Evolutionary conservation across 53 echinoderm and acorn worm genomes (phyloP), one percentile per base, ranked within the genome.

Genomic region (Zoroaster sp.): DNA sequence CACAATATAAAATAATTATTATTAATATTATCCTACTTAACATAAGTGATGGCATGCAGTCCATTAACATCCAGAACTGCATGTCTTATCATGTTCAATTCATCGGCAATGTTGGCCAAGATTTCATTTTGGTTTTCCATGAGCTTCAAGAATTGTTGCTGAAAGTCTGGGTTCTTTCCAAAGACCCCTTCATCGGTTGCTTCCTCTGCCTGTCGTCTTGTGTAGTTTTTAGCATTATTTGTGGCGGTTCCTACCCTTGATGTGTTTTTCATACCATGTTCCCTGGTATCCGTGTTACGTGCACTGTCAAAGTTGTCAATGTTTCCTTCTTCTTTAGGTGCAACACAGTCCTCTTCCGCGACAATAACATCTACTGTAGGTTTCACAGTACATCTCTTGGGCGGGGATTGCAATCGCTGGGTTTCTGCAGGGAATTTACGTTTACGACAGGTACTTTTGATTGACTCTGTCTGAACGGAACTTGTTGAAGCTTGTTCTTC

Each of bases 61-160:
- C 85, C 85, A 36, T 85, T 70, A 15, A 69, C 69, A 49, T 85
- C 85, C 3, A 85, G 49, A 20, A 85, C 70, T 0, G 85, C 85
- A 11, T 85, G 85, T 69, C 69, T 45, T 69, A 85, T 85, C 52
- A 85, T 5, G 85, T 71, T 85, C 49, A 85, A 46, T 35, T 85
- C 85, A 39, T 85, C 85, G 5, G 69, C 85, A 40, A 85, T 85
- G 28, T 40, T 85, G 85, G 70, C 37, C 71, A 85, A 51, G 49
- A 85, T 85, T 25, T 71, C 69, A 35, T 85, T 85, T 47, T 85
- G 85, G 49, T 85, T 85, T 20, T 85, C 85, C 85, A 85, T 85
- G 47, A 85, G 85, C 51, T 85, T 85, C 52, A 85, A 36, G 71
- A 85, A 71, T 13, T 69, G 85, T 15, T 85, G 47, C 33, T 85